Conservation (phyloP, 2,113 vertebrate species). For the Lophius piscatorius region DNA sequence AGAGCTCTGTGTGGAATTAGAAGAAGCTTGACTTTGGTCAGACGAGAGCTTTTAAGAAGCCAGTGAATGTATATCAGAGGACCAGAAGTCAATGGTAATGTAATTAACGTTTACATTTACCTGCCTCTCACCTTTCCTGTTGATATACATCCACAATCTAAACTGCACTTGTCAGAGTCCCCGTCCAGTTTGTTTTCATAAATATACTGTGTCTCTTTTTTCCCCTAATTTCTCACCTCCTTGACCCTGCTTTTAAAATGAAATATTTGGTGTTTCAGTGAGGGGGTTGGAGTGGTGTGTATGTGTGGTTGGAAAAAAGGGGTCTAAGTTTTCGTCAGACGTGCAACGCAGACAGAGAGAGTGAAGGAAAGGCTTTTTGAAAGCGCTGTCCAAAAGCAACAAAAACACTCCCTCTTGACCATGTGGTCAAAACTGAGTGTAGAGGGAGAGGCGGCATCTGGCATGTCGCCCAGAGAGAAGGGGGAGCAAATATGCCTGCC, state of each 20-base stretch:
- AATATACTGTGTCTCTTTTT: conserved; percentile 50
- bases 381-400: conserved; percentile 71
- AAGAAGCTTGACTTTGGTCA: conserved; percentile 71
- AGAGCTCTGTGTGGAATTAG: conserved; percentile 65
- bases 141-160: conserved; percentile 55
- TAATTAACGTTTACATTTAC: conserved; percentile 76
- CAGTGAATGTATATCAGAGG: conserved; percentile 58
- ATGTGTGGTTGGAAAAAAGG: conserved; percentile 62
- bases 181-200: conserved; percentile 71
- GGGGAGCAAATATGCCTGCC: conserved; percentile 25
- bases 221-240: conserved; percentile 19
- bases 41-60: conserved; percentile 77
- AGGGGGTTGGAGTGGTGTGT: conserved; percentile 20
- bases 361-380: conserved; percentile 70
- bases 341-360: conserved; percentile 61
- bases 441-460: conserved; percentile 66
- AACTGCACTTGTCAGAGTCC: conserved; percentile 58
- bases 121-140: conserved; percentile 80
- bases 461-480: conserved; percentile 51
- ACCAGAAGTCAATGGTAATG: conserved; percentile 78
- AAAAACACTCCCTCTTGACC: conserved; percentile 70
- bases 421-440: conserved; percentile 72
- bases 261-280: conserved; percentile 65
- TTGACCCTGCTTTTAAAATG: conserved; percentile 47
- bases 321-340: conserved; percentile 70